phyloP scores from a whole-genome alignment of 2,888 invertebrate species.

The Orthosia cruda region DNA sequence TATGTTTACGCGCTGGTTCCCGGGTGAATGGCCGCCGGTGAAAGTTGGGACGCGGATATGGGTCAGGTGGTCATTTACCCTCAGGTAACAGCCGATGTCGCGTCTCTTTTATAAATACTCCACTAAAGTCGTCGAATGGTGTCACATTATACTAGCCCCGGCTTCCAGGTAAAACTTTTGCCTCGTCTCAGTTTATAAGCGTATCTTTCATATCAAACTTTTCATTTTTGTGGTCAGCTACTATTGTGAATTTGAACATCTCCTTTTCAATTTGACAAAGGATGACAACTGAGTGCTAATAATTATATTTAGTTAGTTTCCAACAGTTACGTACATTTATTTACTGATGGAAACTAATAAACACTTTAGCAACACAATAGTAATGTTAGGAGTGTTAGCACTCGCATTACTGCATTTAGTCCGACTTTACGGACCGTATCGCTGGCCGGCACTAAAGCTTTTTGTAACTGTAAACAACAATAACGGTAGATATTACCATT shows the following conservation, averaged over 20 bases:
- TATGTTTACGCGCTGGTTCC: conserved; percentile 86
- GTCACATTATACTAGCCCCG: conserved; percentile 71
- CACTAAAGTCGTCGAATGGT: conserved; percentile 72
- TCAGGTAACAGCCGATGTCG: conserved; percentile 81
- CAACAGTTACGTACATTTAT: conserved; percentile 2
- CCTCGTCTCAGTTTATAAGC: conserved; percentile 18
- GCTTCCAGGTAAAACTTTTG: conserved; percentile 55
- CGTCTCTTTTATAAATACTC: conserved; percentile 74
- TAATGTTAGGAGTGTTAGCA: conserved; percentile 59
- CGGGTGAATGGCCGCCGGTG: conserved; percentile 90
- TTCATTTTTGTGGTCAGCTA: conserved; percentile 2
- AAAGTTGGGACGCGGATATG: conserved; percentile 89
- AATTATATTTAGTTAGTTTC: conserved; percentile 2
- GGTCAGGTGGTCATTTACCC: conserved; percentile 91
- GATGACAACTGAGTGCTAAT: not conserved
- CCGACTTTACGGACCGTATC: conserved; percentile 65
- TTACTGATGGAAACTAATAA: conserved; percentile 37
- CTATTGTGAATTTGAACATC: not conserved
- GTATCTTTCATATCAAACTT: not conserved
- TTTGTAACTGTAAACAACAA: conserved; percentile 67
- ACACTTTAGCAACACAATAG: conserved; percentile 60
- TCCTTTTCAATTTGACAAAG: conserved; percentile 7
- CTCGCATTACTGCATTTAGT: conserved; percentile 61
- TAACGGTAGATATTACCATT: conserved; percentile 77
- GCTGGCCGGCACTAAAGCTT: conserved; percentile 67